phyloP scores from a whole-genome alignment of 2,797 vertebrate genomes.

The Melanotaenia parkinsoni region DNA sequence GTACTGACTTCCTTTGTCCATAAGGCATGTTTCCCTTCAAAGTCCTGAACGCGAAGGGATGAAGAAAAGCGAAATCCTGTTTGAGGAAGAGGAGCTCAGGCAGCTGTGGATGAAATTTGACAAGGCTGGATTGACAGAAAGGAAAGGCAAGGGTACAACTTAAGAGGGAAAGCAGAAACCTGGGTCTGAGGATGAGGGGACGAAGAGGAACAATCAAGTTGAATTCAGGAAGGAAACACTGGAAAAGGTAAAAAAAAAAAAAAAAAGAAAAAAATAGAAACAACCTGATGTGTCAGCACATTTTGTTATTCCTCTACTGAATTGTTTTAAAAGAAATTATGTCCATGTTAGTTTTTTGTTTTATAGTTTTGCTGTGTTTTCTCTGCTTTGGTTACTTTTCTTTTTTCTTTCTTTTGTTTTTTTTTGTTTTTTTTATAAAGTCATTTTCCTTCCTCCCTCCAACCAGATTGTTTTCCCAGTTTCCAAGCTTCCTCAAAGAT shows the following conservation, averaged over 20 bases:
- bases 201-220: conserved; percentile 69
- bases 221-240: conserved; percentile 63
- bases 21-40: conserved; percentile 62
- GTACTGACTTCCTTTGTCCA: conserved; percentile 70
- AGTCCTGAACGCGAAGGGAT: conserved; percentile 46
- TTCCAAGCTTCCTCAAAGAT: conserved; percentile 45
- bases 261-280: background rate
- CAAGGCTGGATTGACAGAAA: conserved; percentile 70
- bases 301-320: conserved; percentile 20
- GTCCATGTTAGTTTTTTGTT: background rate
- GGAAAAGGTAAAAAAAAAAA: conserved; percentile 71
- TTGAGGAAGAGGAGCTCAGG: conserved; percentile 61
- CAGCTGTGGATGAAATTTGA: conserved; percentile 65
- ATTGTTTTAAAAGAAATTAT: conserved; percentile 2
- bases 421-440: conserved; percentile 52
- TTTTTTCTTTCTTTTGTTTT: conserved; percentile 38
- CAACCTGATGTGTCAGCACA: background rate
- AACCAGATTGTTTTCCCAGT: conserved; percentile 32
- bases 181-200: conserved; percentile 63
- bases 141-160: conserved; percentile 71
- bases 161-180: conserved; percentile 59
- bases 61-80: conserved; percentile 58
- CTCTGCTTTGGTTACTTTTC: conserved; percentile 51
- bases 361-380: conserved; percentile 23
- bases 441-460: conserved; percentile 62